A percentile compares a stretch with the other conserved stretches of the same genome.
Evolutionary conservation across 2,797 vertebrate species (phyloP).

Genomic region (Mionectes olivaceus): DNA sequence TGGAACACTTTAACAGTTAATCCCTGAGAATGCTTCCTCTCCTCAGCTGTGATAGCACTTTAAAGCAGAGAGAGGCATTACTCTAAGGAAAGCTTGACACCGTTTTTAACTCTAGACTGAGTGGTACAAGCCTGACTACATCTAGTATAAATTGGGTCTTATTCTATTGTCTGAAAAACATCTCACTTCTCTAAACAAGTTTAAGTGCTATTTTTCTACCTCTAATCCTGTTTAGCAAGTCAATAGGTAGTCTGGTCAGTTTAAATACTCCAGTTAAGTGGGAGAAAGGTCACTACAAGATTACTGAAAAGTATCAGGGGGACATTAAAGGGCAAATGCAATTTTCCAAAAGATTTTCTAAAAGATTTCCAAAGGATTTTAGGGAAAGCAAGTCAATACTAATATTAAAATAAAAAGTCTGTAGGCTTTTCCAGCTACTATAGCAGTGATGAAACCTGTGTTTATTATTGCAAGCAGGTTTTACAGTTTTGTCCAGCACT

Average conservation of each 20-base stretch:
- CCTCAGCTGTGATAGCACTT: not conserved
- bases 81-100: not conserved
- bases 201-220: conserved; percentile 47
- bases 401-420: not conserved
- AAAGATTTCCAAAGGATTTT: not conserved
- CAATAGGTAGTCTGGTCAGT: not conserved
- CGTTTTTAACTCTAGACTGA: not conserved
- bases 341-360: not conserved
- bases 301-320: not conserved
- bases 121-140: not conserved
- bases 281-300: conserved; percentile 33
- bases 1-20: not conserved
- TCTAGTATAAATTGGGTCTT: not conserved
- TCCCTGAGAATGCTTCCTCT: not conserved
- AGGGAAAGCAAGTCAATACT: not conserved
- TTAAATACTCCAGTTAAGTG: conserved; percentile 34
- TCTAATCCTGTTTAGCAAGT: conserved; percentile 46
- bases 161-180: not conserved
- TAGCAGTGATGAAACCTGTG: not conserved
- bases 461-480: not conserved
- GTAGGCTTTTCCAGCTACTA: not conserved
- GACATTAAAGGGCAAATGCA: not conserved
- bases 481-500: not conserved
- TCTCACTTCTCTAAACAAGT: conserved; percentile 5
- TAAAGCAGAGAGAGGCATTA: not conserved